A percentile compares a stretch with the other conserved stretches of the same genome.
Evolutionary conservation across 2,113 vertebrate genomes (phyloP).

Genomic region (Psilopsiagon aurifrons): DNA sequence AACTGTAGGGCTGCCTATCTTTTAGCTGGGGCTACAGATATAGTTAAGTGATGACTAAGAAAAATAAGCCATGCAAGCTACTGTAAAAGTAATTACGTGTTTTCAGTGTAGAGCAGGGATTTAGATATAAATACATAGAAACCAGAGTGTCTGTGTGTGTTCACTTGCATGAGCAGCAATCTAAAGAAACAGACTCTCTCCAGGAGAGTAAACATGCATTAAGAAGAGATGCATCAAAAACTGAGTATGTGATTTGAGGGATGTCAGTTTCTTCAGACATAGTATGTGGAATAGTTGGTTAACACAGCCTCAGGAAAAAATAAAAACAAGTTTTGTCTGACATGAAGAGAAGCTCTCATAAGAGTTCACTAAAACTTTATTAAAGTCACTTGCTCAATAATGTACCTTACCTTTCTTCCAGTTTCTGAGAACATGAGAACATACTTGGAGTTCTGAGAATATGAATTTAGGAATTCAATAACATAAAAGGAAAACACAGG

Average conservation of each 20-base stretch:
- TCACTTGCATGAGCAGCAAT: background rate
- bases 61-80: background rate
- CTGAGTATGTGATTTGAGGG: background rate
- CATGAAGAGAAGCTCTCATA: background rate
- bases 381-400: background rate
- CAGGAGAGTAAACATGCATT: background rate
- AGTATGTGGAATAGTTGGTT: background rate
- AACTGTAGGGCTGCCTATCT: background rate
- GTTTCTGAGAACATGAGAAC: background rate
- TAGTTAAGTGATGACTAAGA: background rate
- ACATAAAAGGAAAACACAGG: background rate
- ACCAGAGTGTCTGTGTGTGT: background rate
- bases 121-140: background rate
- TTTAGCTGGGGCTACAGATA: background rate
- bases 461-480: background rate
- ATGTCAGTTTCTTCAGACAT: background rate
- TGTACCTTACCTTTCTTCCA: background rate
- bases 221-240: background rate
- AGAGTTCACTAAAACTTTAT: slow-evolving; percentile 1
- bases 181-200: background rate
- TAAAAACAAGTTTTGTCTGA: background rate
- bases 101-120: background rate
- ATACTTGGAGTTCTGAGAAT: slow-evolving; percentile 6
- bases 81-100: background rate
- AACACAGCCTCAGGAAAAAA: background rate